Conservation (phyloP, 1,140 invertebrate genomes). For the Atta cephalotes region DNA sequence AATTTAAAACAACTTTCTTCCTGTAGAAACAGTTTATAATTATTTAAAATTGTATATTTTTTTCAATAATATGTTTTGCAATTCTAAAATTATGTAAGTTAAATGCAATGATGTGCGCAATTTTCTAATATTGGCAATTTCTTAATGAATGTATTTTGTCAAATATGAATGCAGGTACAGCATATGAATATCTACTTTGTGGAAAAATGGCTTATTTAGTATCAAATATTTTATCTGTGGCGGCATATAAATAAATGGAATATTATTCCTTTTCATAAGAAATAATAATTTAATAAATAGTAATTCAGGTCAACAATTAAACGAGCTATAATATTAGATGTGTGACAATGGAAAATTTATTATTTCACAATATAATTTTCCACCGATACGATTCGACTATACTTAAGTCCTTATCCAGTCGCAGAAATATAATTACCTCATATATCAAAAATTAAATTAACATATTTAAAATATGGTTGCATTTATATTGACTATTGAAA, state of each 20-base stretch:
- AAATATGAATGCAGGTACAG: background rate
- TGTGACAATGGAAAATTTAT: too few species aligned
- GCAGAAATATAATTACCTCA: too few species aligned
- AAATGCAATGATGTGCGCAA: background rate
- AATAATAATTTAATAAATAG: background rate
- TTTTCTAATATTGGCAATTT: background rate
- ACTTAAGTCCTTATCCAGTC: too few species aligned
- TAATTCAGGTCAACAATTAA: too few species aligned
- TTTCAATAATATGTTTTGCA: background rate
- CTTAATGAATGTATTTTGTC: constrained; percentile 1
- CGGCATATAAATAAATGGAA: background rate
- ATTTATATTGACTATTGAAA: too few species aligned
- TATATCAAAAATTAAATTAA: too few species aligned
- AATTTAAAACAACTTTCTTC: background rate
- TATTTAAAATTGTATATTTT: background rate
- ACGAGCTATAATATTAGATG: too few species aligned
- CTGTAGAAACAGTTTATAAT: background rate
- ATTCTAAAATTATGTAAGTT: background rate
- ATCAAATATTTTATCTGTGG: background rate
- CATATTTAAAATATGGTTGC: too few species aligned
- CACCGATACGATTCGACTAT: too few species aligned
- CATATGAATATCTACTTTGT: background rate
- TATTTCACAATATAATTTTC: too few species aligned
- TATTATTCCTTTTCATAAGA: background rate
- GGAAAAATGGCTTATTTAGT: background rate